These are phyloP conservation scores for Yponomeuta evonymella DNA, from an alignment of 2,888 invertebrate species.

Conservation along the genomic window DNA sequence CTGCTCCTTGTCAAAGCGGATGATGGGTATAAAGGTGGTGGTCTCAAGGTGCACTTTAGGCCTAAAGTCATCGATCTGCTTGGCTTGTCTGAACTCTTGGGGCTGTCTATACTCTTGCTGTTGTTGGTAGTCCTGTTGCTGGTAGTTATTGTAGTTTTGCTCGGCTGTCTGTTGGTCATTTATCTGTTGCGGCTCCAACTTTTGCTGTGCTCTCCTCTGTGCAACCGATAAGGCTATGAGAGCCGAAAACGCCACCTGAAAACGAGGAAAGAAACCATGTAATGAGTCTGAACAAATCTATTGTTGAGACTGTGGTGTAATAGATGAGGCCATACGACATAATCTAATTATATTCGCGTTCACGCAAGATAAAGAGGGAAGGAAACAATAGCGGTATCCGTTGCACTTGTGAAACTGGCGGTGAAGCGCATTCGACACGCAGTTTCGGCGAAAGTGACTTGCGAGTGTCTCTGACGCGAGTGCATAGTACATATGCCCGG, in stretches of 20 bases:
- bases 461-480: constrained; percentile 40
- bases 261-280: constrained; percentile 23
- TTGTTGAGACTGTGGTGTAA: neutral
- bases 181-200: constrained; percentile 34
- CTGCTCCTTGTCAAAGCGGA: constrained; percentile 88
- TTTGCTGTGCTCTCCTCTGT: constrained; percentile 55
- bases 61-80: constrained; percentile 62
- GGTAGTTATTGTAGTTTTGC: constrained; percentile 58
- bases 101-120: constrained; percentile 24
- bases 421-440: constrained; percentile 49
- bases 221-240: constrained; percentile 57
- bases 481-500: neutral
- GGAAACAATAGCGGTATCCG: constrained; percentile 59
- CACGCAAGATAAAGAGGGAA: constrained; percentile 67
- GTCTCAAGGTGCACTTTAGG: constrained; percentile 68
- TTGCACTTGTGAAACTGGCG: constrained; percentile 54
- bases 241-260: constrained; percentile 57
- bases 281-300: constrained; percentile 13
- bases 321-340: constrained; percentile 54
- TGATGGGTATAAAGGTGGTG: constrained; percentile 87
- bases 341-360: constrained; percentile 70
- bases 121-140: constrained; percentile 41
- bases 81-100: constrained; percentile 55
- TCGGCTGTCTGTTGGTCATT: constrained; percentile 57
- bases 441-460: constrained; percentile 63